Evolutionary conservation across 2,888 invertebrate genomes (phyloP).

Genomic region (Papilio protenor): DNA sequence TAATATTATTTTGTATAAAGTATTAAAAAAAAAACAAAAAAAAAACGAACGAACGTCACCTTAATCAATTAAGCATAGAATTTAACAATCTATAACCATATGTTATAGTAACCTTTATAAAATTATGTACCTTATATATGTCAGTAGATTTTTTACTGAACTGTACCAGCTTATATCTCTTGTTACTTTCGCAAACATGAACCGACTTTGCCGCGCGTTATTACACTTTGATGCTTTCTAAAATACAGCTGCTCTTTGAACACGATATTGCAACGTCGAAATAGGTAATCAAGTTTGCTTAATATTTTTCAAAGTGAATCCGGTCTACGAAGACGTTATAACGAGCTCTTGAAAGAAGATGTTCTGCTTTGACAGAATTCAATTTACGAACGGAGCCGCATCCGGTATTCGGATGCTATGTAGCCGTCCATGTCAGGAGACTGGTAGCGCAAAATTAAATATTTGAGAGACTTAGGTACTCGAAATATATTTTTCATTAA

Average conservation of each 20-base stretch:
- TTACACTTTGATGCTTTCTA: constrained; percentile 41
- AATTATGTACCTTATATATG: too few species aligned
- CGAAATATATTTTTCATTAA: neutral
- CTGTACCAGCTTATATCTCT: neutral
- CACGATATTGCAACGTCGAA: constrained; percentile 16
- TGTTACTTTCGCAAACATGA: constrained; percentile 1
- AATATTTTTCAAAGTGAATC: constrained; percentile 21
- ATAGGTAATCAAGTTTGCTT: constrained; percentile 3
- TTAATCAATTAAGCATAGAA: too few species aligned
- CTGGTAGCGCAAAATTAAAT: neutral
- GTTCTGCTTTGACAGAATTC: constrained; percentile 20
- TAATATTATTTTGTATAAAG: too few species aligned
- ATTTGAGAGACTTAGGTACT: neutral
- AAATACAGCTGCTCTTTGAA: constrained; percentile 30
- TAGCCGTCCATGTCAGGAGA: neutral
- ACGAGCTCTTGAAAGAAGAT: neutral
- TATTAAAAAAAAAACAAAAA: too few species aligned
- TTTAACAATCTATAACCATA: too few species aligned
- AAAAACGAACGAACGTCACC: too few species aligned
- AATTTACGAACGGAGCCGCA: neutral
- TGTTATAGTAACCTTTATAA: too few species aligned
- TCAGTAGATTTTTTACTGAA: neutral
- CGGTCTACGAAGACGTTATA: neutral
- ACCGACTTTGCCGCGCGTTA: constrained; percentile 20
- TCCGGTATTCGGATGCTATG: neutral